Evolutionary conservation across 2,113 vertebrate species (phyloP).

Genomic region (Aegotheles bennettii): DNA sequence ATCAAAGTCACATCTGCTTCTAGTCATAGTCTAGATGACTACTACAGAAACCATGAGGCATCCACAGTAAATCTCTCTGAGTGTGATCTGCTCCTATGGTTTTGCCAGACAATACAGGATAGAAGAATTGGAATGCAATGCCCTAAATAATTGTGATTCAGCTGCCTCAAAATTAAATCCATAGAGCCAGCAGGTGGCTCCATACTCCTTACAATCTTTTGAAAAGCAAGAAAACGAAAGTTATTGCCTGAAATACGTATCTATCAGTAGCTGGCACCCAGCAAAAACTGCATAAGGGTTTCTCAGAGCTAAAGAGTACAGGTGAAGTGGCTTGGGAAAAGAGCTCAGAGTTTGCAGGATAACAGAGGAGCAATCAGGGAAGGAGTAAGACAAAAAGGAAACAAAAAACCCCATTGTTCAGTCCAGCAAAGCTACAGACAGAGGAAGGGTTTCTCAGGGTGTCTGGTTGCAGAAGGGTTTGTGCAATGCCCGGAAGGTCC

Average conservation of each 20-base stretch:
- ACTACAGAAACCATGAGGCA: background rate
- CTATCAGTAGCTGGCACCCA: background rate
- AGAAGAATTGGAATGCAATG: background rate
- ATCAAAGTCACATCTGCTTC: background rate
- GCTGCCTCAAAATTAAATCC: background rate
- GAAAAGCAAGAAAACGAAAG: background rate
- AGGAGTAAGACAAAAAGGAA: background rate
- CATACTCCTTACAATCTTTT: background rate
- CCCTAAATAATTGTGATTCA: background rate
- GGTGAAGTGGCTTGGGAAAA: background rate
- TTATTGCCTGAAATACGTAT: accelerated
- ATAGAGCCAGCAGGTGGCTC: constrained; percentile 40
- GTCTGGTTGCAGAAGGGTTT: background rate
- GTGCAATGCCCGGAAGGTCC: background rate
- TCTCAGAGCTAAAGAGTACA: background rate
- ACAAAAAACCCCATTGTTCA: background rate
- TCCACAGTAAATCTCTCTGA: background rate
- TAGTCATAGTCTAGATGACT: background rate
- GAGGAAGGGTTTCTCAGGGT: background rate
- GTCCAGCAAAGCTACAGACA: background rate
- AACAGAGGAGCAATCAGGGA: background rate
- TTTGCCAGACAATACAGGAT: background rate
- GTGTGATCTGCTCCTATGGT: background rate
- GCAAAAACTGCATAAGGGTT: background rate
- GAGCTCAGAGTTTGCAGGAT: background rate